Evolutionary conservation across 2,113 vertebrate genomes (phyloP), one percentile per base, ranked within the genome.

Genomic region (Campylomormyrus numenius): DNA sequence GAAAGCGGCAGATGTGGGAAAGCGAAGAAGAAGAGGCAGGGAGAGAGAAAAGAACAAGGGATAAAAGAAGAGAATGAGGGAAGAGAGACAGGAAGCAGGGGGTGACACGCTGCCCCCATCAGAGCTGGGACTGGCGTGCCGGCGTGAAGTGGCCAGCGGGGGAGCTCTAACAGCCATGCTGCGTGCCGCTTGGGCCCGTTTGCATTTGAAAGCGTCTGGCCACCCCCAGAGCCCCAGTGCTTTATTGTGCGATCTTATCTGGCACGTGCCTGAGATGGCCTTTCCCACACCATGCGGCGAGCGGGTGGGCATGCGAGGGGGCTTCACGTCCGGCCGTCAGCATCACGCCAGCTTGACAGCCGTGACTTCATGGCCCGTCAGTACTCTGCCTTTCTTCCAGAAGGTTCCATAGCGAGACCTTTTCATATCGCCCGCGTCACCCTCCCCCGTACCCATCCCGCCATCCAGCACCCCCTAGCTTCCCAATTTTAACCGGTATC

Each of bases 231-330:
- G 49, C 92, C 92, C 89, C 70, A 88, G 89, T 94, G 94, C 95
- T 94, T 94, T 94, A 92, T 93, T 95, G 95, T 95, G 91, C 95
- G 96, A 94, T 94, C 93, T 96, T 96, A 95, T 95, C 96, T 96
- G 96, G 96, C 96, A 93, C 94, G 96, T 96, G 97, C 96, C 96
- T 97, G 93, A 88, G 94, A 95, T 90, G 92, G 95, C 96, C 95
- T 96, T 97, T 97, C 96, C 97, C 97, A 97, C 96, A 97, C 95
- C 96, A 95, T 95, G 94, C 95, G 94, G 94, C 94, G 96, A 95
- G 93, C 91, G 95, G 93, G 95, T 94, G 94, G 95, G 94, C 91
- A 91, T 90, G 91, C 88, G 88, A 90, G 92, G 91, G 92, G 90
- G 92, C 94, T 92, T 92, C 92, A 86, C 93, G 94, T 94, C 94